These are phyloP conservation scores for Ellobius talpinus DNA, from an alignment of 2,113 vertebrate genomes.

Conservation along the genomic window DNA sequence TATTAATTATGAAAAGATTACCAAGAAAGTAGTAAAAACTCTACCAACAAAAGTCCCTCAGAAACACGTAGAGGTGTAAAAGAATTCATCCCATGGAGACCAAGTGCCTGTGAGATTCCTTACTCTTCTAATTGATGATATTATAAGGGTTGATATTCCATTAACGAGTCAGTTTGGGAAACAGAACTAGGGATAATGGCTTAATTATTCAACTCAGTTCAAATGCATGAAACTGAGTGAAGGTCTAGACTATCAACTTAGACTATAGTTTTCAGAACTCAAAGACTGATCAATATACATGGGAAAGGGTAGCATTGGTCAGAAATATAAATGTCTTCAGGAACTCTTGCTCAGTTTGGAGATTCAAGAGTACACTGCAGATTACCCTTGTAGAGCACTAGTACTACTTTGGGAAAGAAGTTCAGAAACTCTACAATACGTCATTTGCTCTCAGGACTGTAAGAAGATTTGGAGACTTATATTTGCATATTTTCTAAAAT, in stretches of 20 bases:
- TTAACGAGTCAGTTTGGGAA: not conserved
- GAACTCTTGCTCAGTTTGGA: not conserved
- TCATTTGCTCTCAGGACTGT: not conserved
- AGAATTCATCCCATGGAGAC: not conserved
- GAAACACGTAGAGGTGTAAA: not conserved
- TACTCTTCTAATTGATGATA: not conserved
- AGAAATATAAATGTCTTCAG: not conserved
- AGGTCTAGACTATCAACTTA: not conserved
- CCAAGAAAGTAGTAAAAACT: not conserved
- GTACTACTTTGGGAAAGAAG: not conserved
- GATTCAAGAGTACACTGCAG: not conserved
- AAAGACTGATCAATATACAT: not conserved
- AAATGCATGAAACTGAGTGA: not conserved
- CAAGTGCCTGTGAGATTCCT: not conserved
- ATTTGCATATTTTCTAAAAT: not conserved
- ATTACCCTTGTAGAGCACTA: not conserved
- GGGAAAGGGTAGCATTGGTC: not conserved
- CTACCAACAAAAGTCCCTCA: not conserved
- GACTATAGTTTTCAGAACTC: not conserved
- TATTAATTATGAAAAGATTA: constrained; percentile 7
- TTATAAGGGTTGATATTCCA: not conserved
- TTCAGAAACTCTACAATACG: not conserved
- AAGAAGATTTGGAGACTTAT: not conserved
- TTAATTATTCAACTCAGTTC: constrained; percentile 29
- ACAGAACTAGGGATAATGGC: not conserved